Base-by-base conservation (phyloP, 2,888 invertebrate species). In the Desoria tigrina region DNA sequence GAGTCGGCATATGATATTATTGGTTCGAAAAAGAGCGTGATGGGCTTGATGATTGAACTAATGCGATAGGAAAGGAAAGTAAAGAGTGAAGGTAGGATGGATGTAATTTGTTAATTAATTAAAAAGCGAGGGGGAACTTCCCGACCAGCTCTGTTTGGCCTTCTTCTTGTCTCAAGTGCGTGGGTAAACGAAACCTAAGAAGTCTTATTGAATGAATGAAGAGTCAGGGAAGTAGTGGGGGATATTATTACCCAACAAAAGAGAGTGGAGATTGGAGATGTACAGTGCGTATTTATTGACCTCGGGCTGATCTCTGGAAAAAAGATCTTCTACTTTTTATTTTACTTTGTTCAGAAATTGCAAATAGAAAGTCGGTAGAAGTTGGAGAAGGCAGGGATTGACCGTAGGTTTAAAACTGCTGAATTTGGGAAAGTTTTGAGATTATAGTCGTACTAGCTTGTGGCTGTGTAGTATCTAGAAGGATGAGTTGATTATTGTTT, bases 71-170 rank as follows among this genome's bases (percentile, higher is more conserved):
- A 45, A 51, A 26, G 4, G 26, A 51, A 51, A 21, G 24, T 18
- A 24, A 27, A 21, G 32, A 32, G 18, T 16, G 16, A 57, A 57
- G 26, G 23, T 23, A 32, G 42, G 65, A 28, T 27, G 58, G 65
- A 63, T 61, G 63, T 61, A 70, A 70, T 70, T 70, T 65, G 70
- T 67, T 68, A 70, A 70, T 70, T 70, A 70, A 70, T 70, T 70
- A 70, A 67, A 65, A 14, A 4, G 26, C 7, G 26, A 16, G 21
- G 51, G 51, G 55, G 32, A 55, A 55, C 7, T 28, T 7, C 9
- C 4, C 4, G 7, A 32, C 4, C 7, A 32, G 37, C 28, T 54
- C 28, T 54, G 24, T 54, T 54, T 54, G 28, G 14, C 16, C 32
- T 27, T 21, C 32, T 32, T 14, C 3, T 51, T 26, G n/a, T 14